Conservation (phyloP, 2,113 vertebrate genomes). For the Esox niger region DNA sequence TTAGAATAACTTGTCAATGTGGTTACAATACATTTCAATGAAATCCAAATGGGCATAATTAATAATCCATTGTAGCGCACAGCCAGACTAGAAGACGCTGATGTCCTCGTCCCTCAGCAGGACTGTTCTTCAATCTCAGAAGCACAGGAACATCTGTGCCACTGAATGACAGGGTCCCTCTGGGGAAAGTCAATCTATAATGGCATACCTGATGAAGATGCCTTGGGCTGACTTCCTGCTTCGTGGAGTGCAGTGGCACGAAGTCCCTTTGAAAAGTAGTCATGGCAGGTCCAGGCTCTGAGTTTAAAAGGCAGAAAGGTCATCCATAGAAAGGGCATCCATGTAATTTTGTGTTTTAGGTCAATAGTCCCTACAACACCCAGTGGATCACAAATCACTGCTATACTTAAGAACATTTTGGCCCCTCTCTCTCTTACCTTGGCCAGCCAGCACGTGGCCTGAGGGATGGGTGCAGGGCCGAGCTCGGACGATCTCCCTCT, state of each 20-base stretch:
- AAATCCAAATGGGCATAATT: neutral
- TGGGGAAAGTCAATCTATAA: too few species aligned
- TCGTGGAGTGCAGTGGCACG: slow-evolving; percentile 14
- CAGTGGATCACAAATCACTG: neutral
- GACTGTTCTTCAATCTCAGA: neutral
- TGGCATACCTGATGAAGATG: slow-evolving; percentile 27
- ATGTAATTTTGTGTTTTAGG: too few species aligned
- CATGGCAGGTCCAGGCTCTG: slow-evolving; percentile 25
- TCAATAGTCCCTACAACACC: neutral
- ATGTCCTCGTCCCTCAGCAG: neutral
- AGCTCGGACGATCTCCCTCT: neutral
- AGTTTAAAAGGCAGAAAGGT: too few species aligned
- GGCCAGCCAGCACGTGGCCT: slow-evolving; percentile 24
- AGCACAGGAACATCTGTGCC: neutral
- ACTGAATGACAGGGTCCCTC: too few species aligned
- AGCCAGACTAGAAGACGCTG: neutral
- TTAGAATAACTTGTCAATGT: too few species aligned
- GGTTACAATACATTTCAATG: too few species aligned
- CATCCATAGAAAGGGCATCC: too few species aligned
- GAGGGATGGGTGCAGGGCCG: slow-evolving; percentile 6
- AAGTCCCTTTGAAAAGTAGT: slow-evolving; percentile 40
- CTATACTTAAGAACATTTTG: neutral
- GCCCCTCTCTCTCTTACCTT: slow-evolving; percentile 30
- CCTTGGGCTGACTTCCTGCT: slow-evolving; percentile 1
- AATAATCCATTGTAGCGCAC: neutral